Evolutionary conservation across 2,888 invertebrate genomes (phyloP).

Genomic region (Caradrina kadenii): DNA sequence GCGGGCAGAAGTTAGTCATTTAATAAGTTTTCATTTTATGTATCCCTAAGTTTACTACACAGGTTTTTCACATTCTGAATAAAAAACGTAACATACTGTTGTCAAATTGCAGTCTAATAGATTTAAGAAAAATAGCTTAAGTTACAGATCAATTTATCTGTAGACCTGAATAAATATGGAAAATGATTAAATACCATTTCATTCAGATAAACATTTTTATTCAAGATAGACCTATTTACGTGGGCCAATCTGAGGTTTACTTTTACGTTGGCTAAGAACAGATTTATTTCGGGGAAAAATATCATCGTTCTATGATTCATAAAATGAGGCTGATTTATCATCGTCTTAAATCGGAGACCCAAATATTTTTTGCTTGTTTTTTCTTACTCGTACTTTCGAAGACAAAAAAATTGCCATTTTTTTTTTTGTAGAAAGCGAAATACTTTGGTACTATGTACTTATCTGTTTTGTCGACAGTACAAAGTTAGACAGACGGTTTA

Average conservation of each 20-base stretch:
- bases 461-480: too few relatives aligned
- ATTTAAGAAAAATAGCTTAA: background rate
- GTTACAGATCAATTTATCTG: slow-evolving; percentile 1
- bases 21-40: too few relatives aligned
- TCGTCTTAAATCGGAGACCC: background rate
- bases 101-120: too few relatives aligned
- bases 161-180: slow-evolving; percentile 17
- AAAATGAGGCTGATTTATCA: background rate
- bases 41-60: too few relatives aligned
- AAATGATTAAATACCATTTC: slow-evolving; percentile 25
- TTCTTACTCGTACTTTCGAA: background rate
- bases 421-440: too few relatives aligned
- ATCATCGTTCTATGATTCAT: background rate
- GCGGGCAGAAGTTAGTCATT: too few relatives aligned
- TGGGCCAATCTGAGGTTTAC: slow-evolving; percentile 18
- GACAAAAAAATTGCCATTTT: too few relatives aligned
- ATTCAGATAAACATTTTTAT: slow-evolving; percentile 25
- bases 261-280: slow-evolving; percentile 15
- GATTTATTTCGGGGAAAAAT: slow-evolving; percentile 18
- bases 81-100: too few relatives aligned
- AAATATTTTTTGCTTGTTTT: background rate
- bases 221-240: slow-evolving; percentile 28
- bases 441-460: too few relatives aligned
- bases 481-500: background rate
- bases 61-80: too few relatives aligned